Conservation (phyloP, 2,888 invertebrate species). For the Thecophora atra region DNA sequence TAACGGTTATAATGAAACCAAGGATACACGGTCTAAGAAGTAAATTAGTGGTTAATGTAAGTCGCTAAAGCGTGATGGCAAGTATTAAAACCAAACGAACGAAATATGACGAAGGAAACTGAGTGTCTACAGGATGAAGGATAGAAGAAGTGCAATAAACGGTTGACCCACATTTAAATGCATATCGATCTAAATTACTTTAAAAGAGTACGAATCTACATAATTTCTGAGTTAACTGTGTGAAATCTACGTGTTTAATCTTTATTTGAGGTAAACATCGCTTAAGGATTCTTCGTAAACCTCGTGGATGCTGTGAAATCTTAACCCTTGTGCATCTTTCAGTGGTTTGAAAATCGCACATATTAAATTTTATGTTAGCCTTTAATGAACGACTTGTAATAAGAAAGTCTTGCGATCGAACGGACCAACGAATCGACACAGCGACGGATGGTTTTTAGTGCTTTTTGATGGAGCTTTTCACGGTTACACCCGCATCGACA, state of each 20-base stretch:
- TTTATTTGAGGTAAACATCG: neutral
- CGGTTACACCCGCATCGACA: neutral
- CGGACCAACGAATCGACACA: no score
- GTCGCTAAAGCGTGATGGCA: neutral
- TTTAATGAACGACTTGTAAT: neutral
- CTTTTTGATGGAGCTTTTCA: neutral
- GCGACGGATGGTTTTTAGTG: no score
- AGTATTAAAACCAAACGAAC: neutral
- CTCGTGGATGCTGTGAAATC: neutral
- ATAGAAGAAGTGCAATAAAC: neutral
- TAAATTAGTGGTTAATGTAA: neutral
- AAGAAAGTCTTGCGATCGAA: neutral
- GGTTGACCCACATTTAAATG: neutral
- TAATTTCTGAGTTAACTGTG: no score
- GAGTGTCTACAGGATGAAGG: neutral
- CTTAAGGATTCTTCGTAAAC: neutral
- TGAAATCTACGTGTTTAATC: neutral
- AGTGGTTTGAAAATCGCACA: neutral
- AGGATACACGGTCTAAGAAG: conserved; percentile 26
- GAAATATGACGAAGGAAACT: neutral
- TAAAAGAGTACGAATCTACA: no score
- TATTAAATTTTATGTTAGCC: neutral
- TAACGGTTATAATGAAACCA: conserved; percentile 26
- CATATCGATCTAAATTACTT: neutral
- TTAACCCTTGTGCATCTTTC: neutral